phyloP scores from a whole-genome alignment of 1,140 invertebrate genomes.

The Pteromalus puparum region DNA sequence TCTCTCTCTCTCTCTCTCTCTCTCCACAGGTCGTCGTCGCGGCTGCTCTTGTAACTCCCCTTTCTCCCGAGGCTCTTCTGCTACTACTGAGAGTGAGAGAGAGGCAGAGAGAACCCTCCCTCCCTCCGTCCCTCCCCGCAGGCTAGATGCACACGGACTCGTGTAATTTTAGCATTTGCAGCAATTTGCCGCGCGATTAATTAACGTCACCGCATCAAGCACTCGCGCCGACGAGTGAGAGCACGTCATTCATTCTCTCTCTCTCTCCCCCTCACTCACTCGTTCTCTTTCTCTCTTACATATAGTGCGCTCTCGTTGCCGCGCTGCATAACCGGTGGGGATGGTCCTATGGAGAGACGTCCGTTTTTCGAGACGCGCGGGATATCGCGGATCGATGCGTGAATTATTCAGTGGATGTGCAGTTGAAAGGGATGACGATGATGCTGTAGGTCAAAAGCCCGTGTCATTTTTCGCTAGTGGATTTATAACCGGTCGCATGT shows the following conservation, averaged over 20 bases:
- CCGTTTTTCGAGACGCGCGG: neutral
- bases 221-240: slow-evolving; percentile 2
- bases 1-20: too few relatives aligned
- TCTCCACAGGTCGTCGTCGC: neutral
- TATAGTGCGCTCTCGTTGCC: neutral
- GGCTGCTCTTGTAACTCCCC: neutral
- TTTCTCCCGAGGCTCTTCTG: neutral
- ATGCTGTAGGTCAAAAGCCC: too few relatives aligned
- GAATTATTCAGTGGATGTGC: too few relatives aligned
- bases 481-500: too few relatives aligned
- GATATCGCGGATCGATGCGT: neutral
- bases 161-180: slow-evolving; percentile 50
- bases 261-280: slow-evolving; percentile 41
- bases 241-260: slow-evolving; percentile 26
- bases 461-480: too few relatives aligned
- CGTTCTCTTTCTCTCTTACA: neutral
- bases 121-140: neutral
- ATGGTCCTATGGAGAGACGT: neutral
- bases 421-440: too few relatives aligned
- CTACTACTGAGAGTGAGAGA: neutral
- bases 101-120: too few relatives aligned
- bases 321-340: neutral
- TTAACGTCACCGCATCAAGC: slow-evolving; percentile 41
- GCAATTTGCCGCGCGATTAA: slow-evolving; percentile 51
- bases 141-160: neutral